phyloP scores from a whole-genome alignment of 1,140 invertebrate species.

The Saccostrea glomerata region DNA sequence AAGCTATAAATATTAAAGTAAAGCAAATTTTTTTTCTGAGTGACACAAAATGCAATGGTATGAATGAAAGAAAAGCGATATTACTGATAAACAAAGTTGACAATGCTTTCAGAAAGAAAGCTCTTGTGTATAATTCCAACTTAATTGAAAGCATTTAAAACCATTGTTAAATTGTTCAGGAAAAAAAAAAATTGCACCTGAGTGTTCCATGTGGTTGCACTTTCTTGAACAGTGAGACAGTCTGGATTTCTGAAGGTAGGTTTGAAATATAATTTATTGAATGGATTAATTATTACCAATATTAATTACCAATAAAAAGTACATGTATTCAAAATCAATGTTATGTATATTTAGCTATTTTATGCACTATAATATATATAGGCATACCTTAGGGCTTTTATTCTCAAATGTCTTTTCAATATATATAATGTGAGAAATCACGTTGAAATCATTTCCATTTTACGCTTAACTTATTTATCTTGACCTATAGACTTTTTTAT shows the following conservation, averaged over 20 bases:
- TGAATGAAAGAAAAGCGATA: neutral
- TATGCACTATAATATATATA: no score
- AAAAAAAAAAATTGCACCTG: neutral
- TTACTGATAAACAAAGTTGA: neutral
- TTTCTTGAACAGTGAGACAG: neutral
- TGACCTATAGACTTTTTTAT: neutral
- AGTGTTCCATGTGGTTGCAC: neutral
- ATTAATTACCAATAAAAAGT: no score
- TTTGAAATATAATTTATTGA: neutral
- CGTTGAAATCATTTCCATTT: no score
- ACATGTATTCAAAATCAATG: no score
- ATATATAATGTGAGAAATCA: no score
- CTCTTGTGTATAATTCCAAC: neutral
- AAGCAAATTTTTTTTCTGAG: no score
- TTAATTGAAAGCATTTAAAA: constrained; percentile 13
- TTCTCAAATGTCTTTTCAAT: no score
- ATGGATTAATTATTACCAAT: neutral
- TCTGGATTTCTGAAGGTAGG: neutral
- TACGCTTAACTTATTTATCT: neutral
- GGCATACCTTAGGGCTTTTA: no score
- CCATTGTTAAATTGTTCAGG: neutral
- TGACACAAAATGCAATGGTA: no score
- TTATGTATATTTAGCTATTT: no score
- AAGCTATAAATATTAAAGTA: no score
- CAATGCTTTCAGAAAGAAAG: neutral